A percentile compares a stretch with the other conserved stretches of the same genome.
These are phyloP conservation scores for Gnathonemus longibarbis DNA, from an alignment of 2,113 vertebrate species.

Conservation along the genomic window DNA sequence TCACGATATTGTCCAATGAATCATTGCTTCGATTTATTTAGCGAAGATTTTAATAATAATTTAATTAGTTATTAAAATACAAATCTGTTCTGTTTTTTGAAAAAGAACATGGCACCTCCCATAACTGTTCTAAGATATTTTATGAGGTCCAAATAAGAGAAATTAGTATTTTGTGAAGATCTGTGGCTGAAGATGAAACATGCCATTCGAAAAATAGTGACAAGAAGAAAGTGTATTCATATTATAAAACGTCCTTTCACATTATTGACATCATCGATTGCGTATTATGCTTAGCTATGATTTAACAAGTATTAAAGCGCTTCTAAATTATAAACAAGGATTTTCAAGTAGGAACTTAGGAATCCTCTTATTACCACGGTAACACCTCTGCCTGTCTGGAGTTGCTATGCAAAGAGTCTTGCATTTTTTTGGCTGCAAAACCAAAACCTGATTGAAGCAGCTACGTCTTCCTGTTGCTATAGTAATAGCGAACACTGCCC, in stretches of 20 bases:
- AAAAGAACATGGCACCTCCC: background rate
- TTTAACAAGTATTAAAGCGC: background rate
- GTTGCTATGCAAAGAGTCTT: constrained; percentile 22
- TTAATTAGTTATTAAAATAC: background rate
- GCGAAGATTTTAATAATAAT: too few species aligned
- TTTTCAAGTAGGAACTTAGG: background rate
- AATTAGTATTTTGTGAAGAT: background rate
- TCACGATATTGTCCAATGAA: background rate
- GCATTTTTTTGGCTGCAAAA: constrained; percentile 31
- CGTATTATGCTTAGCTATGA: background rate
- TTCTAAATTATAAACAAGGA: background rate
- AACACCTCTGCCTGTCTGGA: constrained; percentile 27
- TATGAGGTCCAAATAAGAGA: background rate
- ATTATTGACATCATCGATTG: background rate
- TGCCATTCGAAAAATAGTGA: background rate
- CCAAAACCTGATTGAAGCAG: constrained; percentile 53
- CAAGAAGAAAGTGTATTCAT: background rate
- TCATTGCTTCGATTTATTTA: background rate
- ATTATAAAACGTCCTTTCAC: background rate
- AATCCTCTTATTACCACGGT: constrained; percentile 21
- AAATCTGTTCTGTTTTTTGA: background rate
- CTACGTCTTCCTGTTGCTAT: constrained; percentile 63
- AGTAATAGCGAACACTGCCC: constrained; percentile 59
- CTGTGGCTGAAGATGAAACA: background rate
- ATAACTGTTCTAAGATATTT: background rate